These are phyloP conservation scores for Oscheius myriophilus DNA, from an alignment of 2,888 invertebrate genomes.

Conservation along the genomic window DNA sequence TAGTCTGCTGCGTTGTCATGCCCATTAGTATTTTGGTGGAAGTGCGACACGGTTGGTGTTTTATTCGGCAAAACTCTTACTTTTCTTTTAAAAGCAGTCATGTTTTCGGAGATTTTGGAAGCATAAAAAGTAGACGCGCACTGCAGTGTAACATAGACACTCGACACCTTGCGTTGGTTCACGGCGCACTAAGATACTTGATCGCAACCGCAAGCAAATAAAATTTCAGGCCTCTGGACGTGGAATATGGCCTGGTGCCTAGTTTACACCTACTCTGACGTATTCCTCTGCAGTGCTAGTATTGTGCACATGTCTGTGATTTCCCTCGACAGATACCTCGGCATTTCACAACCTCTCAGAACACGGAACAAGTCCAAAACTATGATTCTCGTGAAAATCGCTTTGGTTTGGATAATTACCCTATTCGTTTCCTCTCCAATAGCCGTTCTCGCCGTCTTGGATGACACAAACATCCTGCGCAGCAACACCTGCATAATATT, in stretches of 20 bases:
- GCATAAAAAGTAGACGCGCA: slow-evolving; percentile 21
- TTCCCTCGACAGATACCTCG: slow-evolving; percentile 73
- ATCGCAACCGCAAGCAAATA: slow-evolving; percentile 11
- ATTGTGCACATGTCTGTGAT: slow-evolving; percentile 77
- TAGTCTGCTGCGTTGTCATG: slow-evolving; percentile 94
- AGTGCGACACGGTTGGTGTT: slow-evolving; percentile 82
- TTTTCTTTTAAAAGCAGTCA: neutral
- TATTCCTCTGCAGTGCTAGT: slow-evolving; percentile 75
- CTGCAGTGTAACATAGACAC: slow-evolving; percentile 27
- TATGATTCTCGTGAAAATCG: slow-evolving; percentile 82
- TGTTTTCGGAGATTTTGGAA: too few relatives aligned
- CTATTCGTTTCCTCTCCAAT: slow-evolving; percentile 90
- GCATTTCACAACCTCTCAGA: slow-evolving; percentile 83
- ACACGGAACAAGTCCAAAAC: slow-evolving; percentile 87
- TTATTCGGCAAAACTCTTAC: neutral
- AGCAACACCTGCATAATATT: slow-evolving; percentile 72
- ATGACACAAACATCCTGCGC: slow-evolving; percentile 73
- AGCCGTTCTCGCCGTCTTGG: slow-evolving; percentile 74
- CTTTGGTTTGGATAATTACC: slow-evolving; percentile 91
- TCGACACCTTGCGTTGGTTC: slow-evolving; percentile 25
- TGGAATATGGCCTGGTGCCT: slow-evolving; percentile 73
- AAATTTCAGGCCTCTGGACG: slow-evolving; percentile 62
- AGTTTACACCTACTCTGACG: slow-evolving; percentile 85
- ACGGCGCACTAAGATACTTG: slow-evolving; percentile 22
- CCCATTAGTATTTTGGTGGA: slow-evolving; percentile 92